These are phyloP conservation scores for Scyliorhinus canicula DNA, from an alignment of 2,797 vertebrate species.

Conservation along the genomic window DNA sequence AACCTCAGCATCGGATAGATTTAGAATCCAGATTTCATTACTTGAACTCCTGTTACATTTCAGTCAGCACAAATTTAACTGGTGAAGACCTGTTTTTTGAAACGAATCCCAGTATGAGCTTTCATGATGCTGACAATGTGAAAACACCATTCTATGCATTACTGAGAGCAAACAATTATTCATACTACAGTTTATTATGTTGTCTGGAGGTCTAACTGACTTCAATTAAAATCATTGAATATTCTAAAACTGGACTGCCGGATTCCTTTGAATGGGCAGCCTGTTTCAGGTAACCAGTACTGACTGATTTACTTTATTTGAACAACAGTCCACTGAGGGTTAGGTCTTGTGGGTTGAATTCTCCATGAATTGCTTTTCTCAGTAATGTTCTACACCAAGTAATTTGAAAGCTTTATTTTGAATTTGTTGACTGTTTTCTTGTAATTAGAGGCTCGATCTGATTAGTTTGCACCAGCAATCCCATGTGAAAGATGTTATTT, in stretches of 20 bases:
- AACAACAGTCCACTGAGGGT: not conserved
- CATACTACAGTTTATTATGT: not conserved
- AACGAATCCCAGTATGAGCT: not conserved
- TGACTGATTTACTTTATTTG: not conserved
- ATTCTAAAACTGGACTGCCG: not conserved
- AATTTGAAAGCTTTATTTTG: constrained; percentile 16
- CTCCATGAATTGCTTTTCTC: not conserved
- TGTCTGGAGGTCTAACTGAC: not conserved
- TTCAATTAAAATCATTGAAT: not conserved
- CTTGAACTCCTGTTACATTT: not conserved
- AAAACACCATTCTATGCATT: not conserved
- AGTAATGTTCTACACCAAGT: not conserved
- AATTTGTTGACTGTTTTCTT: constrained; percentile 35
- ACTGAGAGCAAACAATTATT: not conserved
- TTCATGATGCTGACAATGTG: not conserved
- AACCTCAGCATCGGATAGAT: not conserved
- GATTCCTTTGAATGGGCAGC: not conserved
- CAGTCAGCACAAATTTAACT: not conserved
- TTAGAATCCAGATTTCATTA: not conserved
- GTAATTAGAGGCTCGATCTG: constrained; percentile 7
- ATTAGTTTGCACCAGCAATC: not conserved
- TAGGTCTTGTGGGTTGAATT: not conserved
- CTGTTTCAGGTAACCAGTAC: not conserved
- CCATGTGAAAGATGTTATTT: not conserved
- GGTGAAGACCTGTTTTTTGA: not conserved